Base-by-base conservation (phyloP, 2,888 invertebrate species). In the Lingula anatina region DNA sequence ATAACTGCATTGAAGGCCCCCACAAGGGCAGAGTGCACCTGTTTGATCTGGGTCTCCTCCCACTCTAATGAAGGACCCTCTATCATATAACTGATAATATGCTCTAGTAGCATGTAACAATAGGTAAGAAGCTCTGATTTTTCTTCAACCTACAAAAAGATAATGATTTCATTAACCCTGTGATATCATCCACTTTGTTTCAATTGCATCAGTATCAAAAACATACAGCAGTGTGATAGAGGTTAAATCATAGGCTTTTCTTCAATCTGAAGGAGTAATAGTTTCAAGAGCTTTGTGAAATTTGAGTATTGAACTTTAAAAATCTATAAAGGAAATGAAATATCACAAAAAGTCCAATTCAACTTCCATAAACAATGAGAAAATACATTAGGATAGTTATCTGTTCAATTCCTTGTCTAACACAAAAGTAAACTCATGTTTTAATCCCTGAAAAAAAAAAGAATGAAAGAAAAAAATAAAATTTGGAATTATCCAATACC, bases 11-110 rank as follows among this genome's bases (percentile, higher is more conserved):
- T 61, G 45, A 69, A 64, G 2, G 68, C 68, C 20, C 66, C 68
- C n/a, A 59, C 54, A 2, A 94, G 79, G 5, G 90, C 90, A 0
- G 89, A 89, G 68, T 93, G 92, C 1, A 93, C 82, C 38, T 90
- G 89, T 71, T 91, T 89, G 64, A 91, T 90, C 70, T 93, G 93
- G 71, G 61, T 55, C 12, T 60, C 57, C 43, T 67, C 66, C 3
- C 68, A 55, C n/a, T 50, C 46, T 38, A 66, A 50, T 24, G 62
- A 57, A 5, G 65, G 59, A 2, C 62, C 66, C 23, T 63, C 61
- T 1, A 68, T 65, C 62, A 76, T 57, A 56, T 70, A 63, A 26
- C 61, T 59, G 21, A 76, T 73, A n/a, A 69, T 61, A 44, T 57
- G 54, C 55, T 76, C 76, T 21, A 76, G 48, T 24, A 72, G 55